Evolutionary conservation across 2,888 invertebrate species (phyloP).

Genomic region (Pristionchus arcanus): DNA sequence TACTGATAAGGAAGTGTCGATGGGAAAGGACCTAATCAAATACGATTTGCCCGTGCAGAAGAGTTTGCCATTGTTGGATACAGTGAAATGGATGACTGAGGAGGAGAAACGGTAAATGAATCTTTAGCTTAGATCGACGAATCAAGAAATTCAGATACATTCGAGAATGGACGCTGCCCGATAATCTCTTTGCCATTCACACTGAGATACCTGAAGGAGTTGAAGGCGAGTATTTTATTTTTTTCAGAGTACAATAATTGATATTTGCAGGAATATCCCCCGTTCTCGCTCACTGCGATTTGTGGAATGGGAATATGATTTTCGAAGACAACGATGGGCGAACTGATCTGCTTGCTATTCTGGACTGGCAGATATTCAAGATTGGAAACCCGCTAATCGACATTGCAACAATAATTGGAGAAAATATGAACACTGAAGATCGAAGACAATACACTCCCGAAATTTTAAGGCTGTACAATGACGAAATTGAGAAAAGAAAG

Average conservation of each 20-base stretch:
- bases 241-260: neutral
- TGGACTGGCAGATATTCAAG: slow-evolving; percentile 35
- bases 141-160: neutral
- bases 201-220: slow-evolving; percentile 1
- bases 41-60: neutral
- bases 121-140: neutral
- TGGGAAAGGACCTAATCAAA: slow-evolving; percentile 18
- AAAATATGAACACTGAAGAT: neutral
- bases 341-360: neutral
- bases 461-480: neutral
- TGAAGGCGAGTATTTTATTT: neutral
- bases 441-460: slow-evolving; percentile 2
- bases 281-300: slow-evolving; percentile 3
- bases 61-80: neutral
- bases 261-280: neutral
- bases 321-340: neutral
- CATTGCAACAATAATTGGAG: slow-evolving; percentile 9
- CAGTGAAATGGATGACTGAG: slow-evolving; percentile 9
- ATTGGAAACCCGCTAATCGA: slow-evolving; percentile 19
- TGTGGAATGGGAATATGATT: slow-evolving; percentile 33
- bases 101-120: neutral
- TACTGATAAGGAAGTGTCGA: neutral
- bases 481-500: slow-evolving; percentile 21
- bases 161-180: neutral
- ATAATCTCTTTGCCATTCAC: slow-evolving; percentile 14